Evolutionary conservation across 2,888 invertebrate genomes (phyloP).

Genomic region (Agrilus biguttatus): DNA sequence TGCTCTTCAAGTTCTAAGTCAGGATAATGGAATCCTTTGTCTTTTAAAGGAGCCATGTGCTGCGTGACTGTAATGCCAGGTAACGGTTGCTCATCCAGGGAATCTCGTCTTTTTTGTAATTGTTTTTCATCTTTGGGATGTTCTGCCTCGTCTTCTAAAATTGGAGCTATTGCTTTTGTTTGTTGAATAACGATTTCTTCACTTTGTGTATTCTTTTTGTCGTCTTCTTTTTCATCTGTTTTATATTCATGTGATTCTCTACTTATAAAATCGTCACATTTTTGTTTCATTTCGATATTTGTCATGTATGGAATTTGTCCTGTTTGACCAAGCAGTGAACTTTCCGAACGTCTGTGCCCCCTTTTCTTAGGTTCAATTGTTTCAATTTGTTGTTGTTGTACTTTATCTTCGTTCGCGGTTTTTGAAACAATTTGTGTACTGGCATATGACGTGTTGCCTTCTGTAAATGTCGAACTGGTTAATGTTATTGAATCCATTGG

Average conservation of each 20-base stretch:
- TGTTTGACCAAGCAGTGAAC: conserved; percentile 20
- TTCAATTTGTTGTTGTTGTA: conserved; percentile 7
- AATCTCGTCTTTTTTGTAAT: conserved; percentile 22
- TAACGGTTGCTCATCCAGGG: conserved; percentile 17
- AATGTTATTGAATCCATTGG: conserved; percentile 36
- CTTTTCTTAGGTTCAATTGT: conserved; percentile 26
- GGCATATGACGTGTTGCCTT: conserved; percentile 35
- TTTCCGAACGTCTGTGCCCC: conserved; percentile 42
- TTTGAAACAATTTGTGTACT: conserved; percentile 41
- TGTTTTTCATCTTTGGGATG: conserved; percentile 35
- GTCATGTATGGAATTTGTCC: too few relatives aligned
- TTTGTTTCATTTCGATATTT: too few relatives aligned
- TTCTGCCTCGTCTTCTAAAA: conserved; percentile 35
- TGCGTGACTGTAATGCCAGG: conserved; percentile 50
- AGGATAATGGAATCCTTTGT: conserved; percentile 32
- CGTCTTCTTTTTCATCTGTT: too few relatives aligned
- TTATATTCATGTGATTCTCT: too few relatives aligned
- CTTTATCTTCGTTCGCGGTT: conserved; percentile 15
- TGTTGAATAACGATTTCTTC: not conserved
- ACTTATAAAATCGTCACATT: too few relatives aligned
- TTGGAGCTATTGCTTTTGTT: conserved; percentile 25
- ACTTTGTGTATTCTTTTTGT: too few relatives aligned
- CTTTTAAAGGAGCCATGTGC: conserved; percentile 37
- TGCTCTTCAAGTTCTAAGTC: conserved; percentile 33
- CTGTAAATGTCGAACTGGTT: conserved; percentile 33